Conservation (phyloP, 92 coral and sea anemone species). For the Palythoa heliodiscus region DNA sequence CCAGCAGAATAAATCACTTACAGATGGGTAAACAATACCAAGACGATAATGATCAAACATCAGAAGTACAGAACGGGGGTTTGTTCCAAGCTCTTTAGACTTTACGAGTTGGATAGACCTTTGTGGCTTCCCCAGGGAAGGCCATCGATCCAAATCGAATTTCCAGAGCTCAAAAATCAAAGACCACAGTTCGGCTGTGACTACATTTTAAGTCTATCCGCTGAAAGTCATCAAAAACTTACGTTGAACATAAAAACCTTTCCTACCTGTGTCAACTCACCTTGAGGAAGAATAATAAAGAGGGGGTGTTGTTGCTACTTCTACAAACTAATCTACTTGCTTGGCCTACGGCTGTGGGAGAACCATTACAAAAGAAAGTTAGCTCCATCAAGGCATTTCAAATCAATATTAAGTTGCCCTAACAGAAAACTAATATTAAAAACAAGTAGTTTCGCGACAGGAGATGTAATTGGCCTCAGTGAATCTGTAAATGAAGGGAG, state of each 20-base stretch:
- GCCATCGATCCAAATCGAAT: conserved; percentile 39
- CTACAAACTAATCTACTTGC: conserved; percentile 44
- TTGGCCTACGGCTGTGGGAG: conserved; percentile 34
- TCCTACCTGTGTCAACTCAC: conserved; percentile 18
- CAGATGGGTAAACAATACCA: conserved; percentile 26
- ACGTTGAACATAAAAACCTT: background rate
- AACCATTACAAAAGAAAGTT: conserved; percentile 1
- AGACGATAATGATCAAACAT: background rate
- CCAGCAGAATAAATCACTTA: background rate
- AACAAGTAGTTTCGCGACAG: conserved; percentile 38
- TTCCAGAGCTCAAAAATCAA: background rate
- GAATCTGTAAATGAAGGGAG: conserved; percentile 15
- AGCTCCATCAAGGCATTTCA: conserved; percentile 15
- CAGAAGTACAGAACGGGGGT: background rate
- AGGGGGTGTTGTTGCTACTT: conserved; percentile 29
- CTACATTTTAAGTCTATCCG: background rate
- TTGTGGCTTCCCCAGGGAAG: conserved; percentile 37
- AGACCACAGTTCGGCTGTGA: background rate
- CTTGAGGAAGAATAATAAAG: conserved; percentile 29
- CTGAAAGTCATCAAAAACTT: background rate
- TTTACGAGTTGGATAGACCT: background rate
- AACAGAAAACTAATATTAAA: conserved; percentile 2
- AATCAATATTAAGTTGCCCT: conserved; percentile 8
- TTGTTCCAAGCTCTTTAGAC: conserved; percentile 10
- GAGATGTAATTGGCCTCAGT: conserved; percentile 31